Evolutionary conservation across 2,113 vertebrate species (phyloP).

Genomic region (Excalfactoria chinensis): DNA sequence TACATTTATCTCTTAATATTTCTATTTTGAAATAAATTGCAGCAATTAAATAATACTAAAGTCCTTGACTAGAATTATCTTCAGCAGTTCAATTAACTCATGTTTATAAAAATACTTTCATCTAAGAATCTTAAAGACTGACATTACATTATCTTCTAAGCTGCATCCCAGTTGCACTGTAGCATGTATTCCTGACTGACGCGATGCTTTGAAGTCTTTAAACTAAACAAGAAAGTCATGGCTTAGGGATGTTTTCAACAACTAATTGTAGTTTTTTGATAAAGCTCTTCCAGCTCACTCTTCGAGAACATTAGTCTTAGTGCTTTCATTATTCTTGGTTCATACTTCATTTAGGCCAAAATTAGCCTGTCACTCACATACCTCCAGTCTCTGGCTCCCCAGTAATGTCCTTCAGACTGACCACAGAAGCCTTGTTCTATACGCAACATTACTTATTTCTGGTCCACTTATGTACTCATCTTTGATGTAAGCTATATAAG

Average conservation of each 20-base stretch:
- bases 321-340: constrained; percentile 23
- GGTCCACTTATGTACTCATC: not conserved
- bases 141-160: constrained; percentile 21
- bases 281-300: constrained; percentile 14
- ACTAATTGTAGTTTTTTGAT: constrained; percentile 43
- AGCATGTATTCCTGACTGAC: not conserved
- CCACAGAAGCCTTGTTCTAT: not conserved
- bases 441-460: not conserved
- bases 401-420: not conserved
- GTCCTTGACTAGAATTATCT: constrained; percentile 19
- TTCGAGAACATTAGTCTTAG: not conserved
- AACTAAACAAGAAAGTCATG: constrained; percentile 19
- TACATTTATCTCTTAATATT: constrained; percentile 1
- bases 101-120: not conserved
- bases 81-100: constrained; percentile 26
- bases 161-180: constrained; percentile 6
- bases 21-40: constrained; percentile 8
- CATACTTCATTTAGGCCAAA: constrained; percentile 53
- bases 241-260: constrained; percentile 34
- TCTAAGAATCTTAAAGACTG: not conserved
- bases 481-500: not conserved
- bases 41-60: constrained; percentile 11
- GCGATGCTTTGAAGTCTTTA: constrained; percentile 52
- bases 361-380: constrained; percentile 1
- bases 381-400: not conserved